Evolutionary conservation across 2,797 vertebrate genomes (phyloP).

Genomic region (Dryobates pubescens): DNA sequence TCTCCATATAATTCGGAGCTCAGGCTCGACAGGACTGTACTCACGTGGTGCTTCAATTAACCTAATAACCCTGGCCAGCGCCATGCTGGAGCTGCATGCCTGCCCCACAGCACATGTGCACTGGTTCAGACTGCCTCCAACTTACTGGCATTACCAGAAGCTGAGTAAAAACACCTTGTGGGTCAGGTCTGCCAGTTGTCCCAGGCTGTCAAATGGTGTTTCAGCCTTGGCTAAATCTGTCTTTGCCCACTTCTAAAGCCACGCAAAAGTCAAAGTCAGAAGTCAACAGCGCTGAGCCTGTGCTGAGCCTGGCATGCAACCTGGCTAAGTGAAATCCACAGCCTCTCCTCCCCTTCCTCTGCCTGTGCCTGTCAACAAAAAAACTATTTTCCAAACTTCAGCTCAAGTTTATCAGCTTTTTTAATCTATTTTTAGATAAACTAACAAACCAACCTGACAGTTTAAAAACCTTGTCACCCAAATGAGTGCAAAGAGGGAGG

Average conservation of each 20-base stretch:
- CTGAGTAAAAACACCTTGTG: accelerated
- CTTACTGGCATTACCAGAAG: neutral
- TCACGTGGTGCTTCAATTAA: neutral
- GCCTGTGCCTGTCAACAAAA: neutral
- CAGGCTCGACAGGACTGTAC: neutral
- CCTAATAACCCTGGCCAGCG: neutral
- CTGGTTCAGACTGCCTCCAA: accelerated
- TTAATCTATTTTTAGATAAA: neutral
- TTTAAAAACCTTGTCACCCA: slow-evolving; percentile 12
- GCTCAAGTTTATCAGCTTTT: neutral
- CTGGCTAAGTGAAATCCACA: neutral
- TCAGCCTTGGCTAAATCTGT: neutral
- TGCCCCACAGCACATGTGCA: neutral
- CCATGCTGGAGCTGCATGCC: accelerated
- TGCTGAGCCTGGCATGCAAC: neutral
- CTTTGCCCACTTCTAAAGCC: neutral
- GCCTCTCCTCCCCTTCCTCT: neutral
- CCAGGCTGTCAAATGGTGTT: neutral
- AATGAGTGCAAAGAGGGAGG: neutral
- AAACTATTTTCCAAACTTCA: neutral
- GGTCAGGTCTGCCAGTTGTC: neutral
- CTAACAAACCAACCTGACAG: neutral
- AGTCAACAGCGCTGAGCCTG: neutral
- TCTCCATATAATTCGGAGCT: neutral
- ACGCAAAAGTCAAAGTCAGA: neutral